Base-by-base conservation (phyloP, 2,797 vertebrate species). In the Pangasius larnaudii region DNA sequence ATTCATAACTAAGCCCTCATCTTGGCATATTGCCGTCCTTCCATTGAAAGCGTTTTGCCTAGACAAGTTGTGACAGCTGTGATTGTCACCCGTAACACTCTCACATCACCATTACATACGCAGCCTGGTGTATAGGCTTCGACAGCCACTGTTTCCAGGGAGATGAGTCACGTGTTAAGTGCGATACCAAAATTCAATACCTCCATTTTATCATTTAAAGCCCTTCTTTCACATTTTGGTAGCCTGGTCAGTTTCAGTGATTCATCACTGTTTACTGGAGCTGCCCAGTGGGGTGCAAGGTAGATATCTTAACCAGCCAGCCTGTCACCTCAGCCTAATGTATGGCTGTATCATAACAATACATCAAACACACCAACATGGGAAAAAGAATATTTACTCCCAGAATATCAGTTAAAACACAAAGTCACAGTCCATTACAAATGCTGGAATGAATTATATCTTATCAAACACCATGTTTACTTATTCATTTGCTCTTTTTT, bases 191-290 rank as follows among this genome's bases (percentile, higher is more conserved):
- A 91, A 94, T 95, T 94, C 92, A 92, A 94, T 94, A 91, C 22
- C 82, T 87, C 93, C 92, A 93, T 94, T 95, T 94, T 91, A 94
- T 92, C 92, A 91, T 93, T 95, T 93, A 86, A 90, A 93, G 90
- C 88, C 89, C 69, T 89, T 85, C 91, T 91, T 89, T 88, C 81
- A 88, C 92, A 92, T 93, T 93, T 93, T 92, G 88, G 88, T 85
- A 88, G 92, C 86, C 82, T 92, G 93, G 92, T 93, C 88, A 86
- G 83, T 92, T 89, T 85, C 89, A 94, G 93, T 91, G 92, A 94
- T 93, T 91, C 65, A 30, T 92, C 89, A 8, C 91, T 89, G 85
- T 67, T 84, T 85, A 86, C 79, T 90, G 92, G 89, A 91, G 88
- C 91, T 85, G 90, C 86, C 75, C 63, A 61, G 85, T 85, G 84